Conservation (phyloP, 2,797 vertebrate species). For the Neostethus bicornis region DNA sequence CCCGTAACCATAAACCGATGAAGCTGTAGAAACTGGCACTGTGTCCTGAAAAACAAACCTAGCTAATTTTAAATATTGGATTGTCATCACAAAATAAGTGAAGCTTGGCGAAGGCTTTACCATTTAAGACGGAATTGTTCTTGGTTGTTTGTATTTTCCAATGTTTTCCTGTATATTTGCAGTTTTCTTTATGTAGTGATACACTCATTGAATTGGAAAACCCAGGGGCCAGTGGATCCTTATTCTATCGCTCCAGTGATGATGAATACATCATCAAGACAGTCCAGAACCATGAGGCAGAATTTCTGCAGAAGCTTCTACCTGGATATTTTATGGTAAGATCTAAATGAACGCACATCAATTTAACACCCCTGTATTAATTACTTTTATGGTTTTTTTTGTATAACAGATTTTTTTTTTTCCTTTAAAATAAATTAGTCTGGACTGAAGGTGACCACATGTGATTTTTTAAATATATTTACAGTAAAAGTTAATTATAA, state of each 20-base stretch:
- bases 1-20: no score
- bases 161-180: conserved; percentile 25
- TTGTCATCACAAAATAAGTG: conserved; percentile 17
- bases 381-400: not conserved
- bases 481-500: not conserved
- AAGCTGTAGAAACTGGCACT: no score
- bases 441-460: not conserved
- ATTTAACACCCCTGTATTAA: not conserved
- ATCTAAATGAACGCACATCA: not conserved
- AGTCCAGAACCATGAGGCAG: conserved; percentile 96
- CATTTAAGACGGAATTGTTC: not conserved
- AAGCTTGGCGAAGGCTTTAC: conserved; percentile 7
- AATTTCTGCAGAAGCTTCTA: conserved; percentile 95
- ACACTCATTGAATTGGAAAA: conserved; percentile 91
- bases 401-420: not conserved
- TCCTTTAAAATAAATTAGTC: not conserved
- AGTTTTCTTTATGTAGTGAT: conserved; percentile 94
- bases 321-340: conserved; percentile 98
- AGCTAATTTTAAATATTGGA: conserved; percentile 25
- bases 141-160: conserved; percentile 19
- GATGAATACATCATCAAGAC: conserved; percentile 98
- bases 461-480: not conserved
- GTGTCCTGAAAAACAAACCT: conserved; percentile 28
- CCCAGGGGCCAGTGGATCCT: conserved; percentile 93
- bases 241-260: conserved; percentile 95